Percentiles rank a stretch among this genome's conserved stretches.
phyloP scores from a whole-genome alignment of 2,113 vertebrate genomes.

The Acanthochromis polyacanthus region DNA sequence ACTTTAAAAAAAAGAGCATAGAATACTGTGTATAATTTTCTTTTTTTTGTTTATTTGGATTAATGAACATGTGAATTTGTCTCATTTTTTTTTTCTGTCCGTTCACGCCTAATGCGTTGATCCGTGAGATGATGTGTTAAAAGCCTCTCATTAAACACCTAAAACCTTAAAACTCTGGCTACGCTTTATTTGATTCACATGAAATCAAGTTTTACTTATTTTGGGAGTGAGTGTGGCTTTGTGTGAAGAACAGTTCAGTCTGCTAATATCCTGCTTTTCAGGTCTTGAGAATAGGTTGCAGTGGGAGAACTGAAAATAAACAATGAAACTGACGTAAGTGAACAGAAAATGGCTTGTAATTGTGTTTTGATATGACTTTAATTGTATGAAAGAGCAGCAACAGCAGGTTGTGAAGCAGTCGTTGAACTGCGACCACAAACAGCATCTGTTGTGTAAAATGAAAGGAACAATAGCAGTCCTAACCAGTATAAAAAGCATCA shows the following conservation, averaged over 20 bases:
- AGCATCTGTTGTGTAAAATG: too few relatives aligned
- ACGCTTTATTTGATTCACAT: background rate
- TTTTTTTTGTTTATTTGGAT: background rate
- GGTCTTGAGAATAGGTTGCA: background rate
- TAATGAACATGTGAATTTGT: background rate
- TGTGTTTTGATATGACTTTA: too few relatives aligned
- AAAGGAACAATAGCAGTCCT: too few relatives aligned
- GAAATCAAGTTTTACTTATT: background rate
- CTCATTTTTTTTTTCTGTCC: background rate
- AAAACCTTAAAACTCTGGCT: background rate
- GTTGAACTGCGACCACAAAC: too few relatives aligned
- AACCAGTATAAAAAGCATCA: background rate
- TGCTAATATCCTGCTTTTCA: background rate
- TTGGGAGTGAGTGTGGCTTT: background rate
- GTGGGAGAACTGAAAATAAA: background rate
- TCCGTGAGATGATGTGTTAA: slow-evolving; percentile 1
- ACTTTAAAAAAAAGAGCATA: background rate
- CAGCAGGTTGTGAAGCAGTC: too few relatives aligned
- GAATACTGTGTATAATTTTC: background rate
- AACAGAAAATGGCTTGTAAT: background rate
- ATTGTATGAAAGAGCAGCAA: too few relatives aligned
- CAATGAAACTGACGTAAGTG: background rate
- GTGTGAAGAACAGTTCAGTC: background rate
- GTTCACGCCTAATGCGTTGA: background rate
- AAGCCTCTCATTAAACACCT: background rate